phyloP scores from a whole-genome alignment of 2,797 vertebrate species.

The Oryzias sinensis region DNA sequence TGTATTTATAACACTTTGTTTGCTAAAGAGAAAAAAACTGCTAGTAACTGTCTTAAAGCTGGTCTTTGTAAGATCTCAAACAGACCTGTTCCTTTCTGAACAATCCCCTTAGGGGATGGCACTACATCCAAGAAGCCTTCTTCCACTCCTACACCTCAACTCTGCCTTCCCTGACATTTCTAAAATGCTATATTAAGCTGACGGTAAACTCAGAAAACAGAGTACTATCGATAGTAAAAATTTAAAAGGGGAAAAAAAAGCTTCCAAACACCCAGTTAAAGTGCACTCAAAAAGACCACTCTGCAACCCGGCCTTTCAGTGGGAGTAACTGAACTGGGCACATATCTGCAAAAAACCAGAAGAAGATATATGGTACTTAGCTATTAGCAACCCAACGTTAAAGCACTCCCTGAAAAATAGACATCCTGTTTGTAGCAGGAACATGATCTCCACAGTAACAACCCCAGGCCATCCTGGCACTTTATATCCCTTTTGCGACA shows the following conservation, averaged over 20 bases:
- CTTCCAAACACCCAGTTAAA: conserved; percentile 48
- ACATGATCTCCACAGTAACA: conserved; percentile 32
- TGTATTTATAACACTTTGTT: too few species aligned
- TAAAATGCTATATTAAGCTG: conserved; percentile 42
- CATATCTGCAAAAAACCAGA: conserved; percentile 32
- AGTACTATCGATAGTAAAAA: conserved; percentile 55
- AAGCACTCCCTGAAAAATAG: conserved; percentile 47
- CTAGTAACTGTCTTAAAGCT: conserved; percentile 3
- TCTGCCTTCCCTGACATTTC: conserved; percentile 32
- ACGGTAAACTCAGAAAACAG: conserved; percentile 36
- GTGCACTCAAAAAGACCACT: conserved; percentile 56
- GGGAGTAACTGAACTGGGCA: conserved; percentile 14
- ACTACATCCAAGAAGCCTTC: conserved; percentile 31
- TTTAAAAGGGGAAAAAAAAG: conserved; percentile 48
- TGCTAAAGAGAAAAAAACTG: conserved; percentile 21
- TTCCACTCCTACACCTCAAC: conserved; percentile 21
- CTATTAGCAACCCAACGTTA: conserved; percentile 40
- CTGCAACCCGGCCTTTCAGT: conserved; percentile 43
- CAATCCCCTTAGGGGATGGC: conserved; percentile 6
- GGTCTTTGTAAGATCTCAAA: conserved; percentile 3
- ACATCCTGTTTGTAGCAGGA: conserved; percentile 46
- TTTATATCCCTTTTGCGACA: conserved; percentile 45
- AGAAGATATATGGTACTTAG: conserved; percentile 52
- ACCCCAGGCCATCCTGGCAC: conserved; percentile 31
- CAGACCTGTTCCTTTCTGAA: conserved; percentile 33